phyloP scores from a whole-genome alignment of 2,797 vertebrate genomes.

The Scolopax bukidnonensis region DNA sequence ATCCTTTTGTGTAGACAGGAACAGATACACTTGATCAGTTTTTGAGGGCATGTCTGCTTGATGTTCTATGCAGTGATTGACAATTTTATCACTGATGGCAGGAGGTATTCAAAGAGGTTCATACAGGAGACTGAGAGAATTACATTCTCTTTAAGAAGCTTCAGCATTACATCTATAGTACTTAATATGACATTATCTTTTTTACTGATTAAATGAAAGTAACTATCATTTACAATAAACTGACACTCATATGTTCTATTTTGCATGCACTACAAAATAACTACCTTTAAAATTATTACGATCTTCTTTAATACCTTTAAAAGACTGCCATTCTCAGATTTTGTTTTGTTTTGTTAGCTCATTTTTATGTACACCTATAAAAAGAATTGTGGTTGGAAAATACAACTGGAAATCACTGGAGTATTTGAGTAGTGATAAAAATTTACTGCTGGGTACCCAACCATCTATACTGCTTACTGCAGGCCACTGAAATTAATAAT shows the following conservation, averaged over 20 bases:
- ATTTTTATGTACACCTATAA: not conserved
- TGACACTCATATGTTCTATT: not conserved
- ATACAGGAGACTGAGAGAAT: not conserved
- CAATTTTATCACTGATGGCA: not conserved
- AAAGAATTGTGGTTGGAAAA: not conserved
- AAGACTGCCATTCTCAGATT: not conserved
- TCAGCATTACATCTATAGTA: not conserved
- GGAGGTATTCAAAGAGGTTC: not conserved
- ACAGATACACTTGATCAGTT: not conserved
- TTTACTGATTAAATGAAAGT: not conserved
- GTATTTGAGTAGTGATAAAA: conserved; percentile 30
- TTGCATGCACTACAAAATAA: not conserved
- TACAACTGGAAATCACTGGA: not conserved
- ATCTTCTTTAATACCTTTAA: not conserved
- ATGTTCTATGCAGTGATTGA: fast-evolving
- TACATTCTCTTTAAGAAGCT: not conserved
- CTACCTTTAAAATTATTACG: not conserved
- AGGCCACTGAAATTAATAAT: conserved; percentile 52
- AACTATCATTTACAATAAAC: not conserved
- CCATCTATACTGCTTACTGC: conserved; percentile 15
- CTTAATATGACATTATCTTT: not conserved
- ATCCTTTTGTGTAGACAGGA: not conserved
- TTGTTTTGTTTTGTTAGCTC: not conserved
- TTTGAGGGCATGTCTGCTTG: not conserved
- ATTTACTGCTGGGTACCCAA: conserved; percentile 2